A percentile compares a stretch with the other conserved stretches of the same genome.
Conservation (phyloP, 2,113 vertebrate species). For the Rhinoptilus africanus region DNA sequence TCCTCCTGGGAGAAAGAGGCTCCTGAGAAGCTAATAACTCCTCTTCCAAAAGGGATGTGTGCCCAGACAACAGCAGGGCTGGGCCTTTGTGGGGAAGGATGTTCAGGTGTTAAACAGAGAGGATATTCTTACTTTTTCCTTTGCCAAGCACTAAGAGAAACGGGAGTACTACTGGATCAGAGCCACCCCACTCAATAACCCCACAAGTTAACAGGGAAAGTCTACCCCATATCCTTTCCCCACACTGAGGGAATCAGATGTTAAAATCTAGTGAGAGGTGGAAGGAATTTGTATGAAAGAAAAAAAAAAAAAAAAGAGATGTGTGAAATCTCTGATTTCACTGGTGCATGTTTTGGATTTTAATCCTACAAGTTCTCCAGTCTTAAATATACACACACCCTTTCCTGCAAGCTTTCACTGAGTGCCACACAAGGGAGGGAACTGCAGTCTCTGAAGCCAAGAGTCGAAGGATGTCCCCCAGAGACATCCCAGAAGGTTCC, state of each 20-base stretch:
- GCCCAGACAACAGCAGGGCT: conserved; percentile 47
- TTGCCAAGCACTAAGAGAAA: background rate
- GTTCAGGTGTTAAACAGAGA: conserved; percentile 36
- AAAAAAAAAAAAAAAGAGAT: no score
- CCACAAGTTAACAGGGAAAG: background rate
- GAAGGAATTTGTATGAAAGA: background rate
- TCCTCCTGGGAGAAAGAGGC: background rate
- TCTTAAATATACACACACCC: background rate
- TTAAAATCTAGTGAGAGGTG: background rate
- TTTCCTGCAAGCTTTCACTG: background rate
- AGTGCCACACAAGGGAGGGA: background rate
- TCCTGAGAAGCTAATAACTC: background rate
- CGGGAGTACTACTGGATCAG: background rate
- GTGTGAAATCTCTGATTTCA: background rate
- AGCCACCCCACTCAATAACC: background rate
- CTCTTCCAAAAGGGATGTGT: background rate
- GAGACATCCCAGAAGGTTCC: conserved; percentile 8
- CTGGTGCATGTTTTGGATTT: background rate
- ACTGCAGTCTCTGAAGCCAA: background rate
- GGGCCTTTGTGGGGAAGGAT: background rate
- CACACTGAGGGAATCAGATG: background rate
- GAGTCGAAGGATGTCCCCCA: background rate
- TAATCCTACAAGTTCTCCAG: background rate
- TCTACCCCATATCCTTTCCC: background rate
- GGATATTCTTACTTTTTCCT: background rate